phyloP scores from a whole-genome alignment of 2,888 invertebrate genomes.

The Drosophila dives region DNA sequence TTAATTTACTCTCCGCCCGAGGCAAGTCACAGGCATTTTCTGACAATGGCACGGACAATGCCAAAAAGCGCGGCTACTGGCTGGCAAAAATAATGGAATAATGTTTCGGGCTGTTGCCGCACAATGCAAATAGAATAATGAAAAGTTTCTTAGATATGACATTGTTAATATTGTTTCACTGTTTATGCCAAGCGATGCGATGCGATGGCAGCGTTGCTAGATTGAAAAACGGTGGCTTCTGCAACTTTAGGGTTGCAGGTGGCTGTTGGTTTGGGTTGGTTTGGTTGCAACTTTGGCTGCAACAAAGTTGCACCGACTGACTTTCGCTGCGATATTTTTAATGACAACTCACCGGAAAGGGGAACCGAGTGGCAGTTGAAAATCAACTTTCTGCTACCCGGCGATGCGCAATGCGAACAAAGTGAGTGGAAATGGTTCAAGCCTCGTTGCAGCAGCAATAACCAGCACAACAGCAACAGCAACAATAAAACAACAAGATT shows the following conservation, averaged over 20 bases:
- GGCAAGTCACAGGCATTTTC: slow-evolving; percentile 9
- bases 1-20: background rate
- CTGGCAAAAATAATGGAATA: background rate
- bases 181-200: slow-evolving; percentile 24
- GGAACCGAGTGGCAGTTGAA: slow-evolving; percentile 18
- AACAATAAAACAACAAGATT: background rate
- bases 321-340: slow-evolving; percentile 52
- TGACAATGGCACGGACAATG: slow-evolving; percentile 4
- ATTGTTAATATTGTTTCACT: slow-evolving; percentile 49
- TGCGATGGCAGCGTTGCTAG: background rate
- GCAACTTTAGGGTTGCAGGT: background rate
- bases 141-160: slow-evolving; percentile 10
- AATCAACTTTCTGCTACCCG: slow-evolving; percentile 52
- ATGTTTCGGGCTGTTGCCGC: background rate
- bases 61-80: background rate
- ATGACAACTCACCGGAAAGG: slow-evolving; percentile 49
- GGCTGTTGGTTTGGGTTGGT: background rate
- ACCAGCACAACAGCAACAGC: slow-evolving; percentile 9
- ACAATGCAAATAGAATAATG: slow-evolving; percentile 12
- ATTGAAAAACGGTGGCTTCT: slow-evolving; percentile 4
- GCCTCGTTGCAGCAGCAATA: slow-evolving; percentile 4
- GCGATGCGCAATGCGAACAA: slow-evolving; percentile 46
- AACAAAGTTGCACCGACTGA: slow-evolving; percentile 51
- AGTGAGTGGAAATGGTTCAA: slow-evolving; percentile 35
- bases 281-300: slow-evolving; percentile 27